Evolutionary conservation across 2,113 vertebrate genomes (phyloP).

Genomic region (Lepus timidus): DNA sequence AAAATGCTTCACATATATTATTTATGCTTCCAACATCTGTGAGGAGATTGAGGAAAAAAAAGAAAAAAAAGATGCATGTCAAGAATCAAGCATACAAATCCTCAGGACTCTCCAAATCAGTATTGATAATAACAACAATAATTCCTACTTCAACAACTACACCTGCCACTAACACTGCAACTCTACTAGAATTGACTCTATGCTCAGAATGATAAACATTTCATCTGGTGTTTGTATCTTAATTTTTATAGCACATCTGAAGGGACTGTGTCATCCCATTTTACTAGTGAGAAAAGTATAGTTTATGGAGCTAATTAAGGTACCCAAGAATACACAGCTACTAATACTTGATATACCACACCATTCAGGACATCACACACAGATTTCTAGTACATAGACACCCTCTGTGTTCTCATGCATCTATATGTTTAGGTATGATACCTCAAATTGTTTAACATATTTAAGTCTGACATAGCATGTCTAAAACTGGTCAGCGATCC

Average conservation of each 20-base stretch:
- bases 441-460: not conserved
- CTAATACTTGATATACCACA: not conserved
- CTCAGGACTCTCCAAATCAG: not conserved
- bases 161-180: not conserved
- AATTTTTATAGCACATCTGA: not conserved
- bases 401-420: not conserved
- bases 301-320: not conserved
- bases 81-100: not conserved
- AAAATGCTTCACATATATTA: conserved; percentile 59
- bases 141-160: not conserved
- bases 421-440: no score
- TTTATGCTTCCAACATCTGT: conserved; percentile 29
- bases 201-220: not conserved
- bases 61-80: not conserved
- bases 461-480: not conserved
- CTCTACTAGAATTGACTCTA: not conserved
- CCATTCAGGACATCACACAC: not conserved
- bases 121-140: not conserved
- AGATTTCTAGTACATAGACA: not conserved
- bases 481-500: not conserved
- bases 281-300: not conserved
- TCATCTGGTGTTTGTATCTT: not conserved
- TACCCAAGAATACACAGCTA: not conserved
- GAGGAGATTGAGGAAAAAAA: not conserved
- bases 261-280: not conserved